Evolutionary conservation across 2,797 vertebrate species (phyloP).

Genomic region (Sebastolobus altivelis): DNA sequence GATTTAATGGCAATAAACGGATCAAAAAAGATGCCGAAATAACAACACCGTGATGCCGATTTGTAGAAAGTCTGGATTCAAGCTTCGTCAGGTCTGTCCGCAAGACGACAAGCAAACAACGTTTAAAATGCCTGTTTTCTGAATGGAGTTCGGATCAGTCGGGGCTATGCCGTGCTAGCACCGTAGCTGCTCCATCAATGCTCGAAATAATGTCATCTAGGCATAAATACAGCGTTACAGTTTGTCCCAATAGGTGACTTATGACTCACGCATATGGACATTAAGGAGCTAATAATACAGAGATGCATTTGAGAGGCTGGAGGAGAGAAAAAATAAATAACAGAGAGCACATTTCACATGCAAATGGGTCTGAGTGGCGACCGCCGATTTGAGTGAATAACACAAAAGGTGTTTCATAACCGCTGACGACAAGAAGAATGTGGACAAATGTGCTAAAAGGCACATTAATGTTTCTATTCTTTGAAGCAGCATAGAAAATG

Average conservation of each 20-base stretch:
- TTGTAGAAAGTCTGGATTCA: too few relatives aligned
- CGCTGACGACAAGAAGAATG: not conserved
- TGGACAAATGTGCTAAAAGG: slow-evolving; percentile 2
- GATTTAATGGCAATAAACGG: too few relatives aligned
- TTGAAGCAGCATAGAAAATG: not conserved
- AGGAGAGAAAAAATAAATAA: not conserved
- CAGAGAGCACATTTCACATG: slow-evolving; percentile 31
- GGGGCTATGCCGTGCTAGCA: too few relatives aligned
- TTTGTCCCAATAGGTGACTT: not conserved
- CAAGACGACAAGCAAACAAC: too few relatives aligned
- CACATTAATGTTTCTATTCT: not conserved
- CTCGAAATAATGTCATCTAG: too few relatives aligned
- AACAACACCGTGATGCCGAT: too few relatives aligned
- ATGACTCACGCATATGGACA: not conserved
- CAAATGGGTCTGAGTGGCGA: slow-evolving; percentile 52
- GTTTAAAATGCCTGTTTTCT: too few relatives aligned
- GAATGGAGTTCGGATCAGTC: too few relatives aligned
- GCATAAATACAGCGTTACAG: too few relatives aligned
- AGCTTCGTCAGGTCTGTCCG: too few relatives aligned
- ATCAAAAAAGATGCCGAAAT: too few relatives aligned
- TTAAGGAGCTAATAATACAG: slow-evolving; percentile 1
- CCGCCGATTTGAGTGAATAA: slow-evolving; percentile 32
- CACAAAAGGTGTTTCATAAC: slow-evolving; percentile 53
- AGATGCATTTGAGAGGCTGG: not conserved
- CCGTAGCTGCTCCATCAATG: too few relatives aligned